These are phyloP conservation scores for Chionoecetes opilio DNA, from an alignment of 1,140 invertebrate genomes.

Conservation along the genomic window DNA sequence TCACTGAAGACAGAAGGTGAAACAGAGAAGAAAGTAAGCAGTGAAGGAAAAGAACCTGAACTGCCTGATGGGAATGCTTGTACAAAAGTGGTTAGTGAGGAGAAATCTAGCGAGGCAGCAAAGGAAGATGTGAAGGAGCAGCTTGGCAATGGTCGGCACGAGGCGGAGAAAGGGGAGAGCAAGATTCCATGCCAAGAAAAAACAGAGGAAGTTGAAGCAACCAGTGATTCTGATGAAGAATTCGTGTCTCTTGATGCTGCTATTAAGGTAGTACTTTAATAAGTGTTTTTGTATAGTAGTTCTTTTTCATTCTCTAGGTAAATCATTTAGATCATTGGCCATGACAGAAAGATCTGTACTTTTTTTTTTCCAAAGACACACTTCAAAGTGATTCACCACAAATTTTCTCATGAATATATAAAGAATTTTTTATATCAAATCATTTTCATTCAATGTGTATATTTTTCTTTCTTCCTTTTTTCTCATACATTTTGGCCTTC, in stretches of 20 bases:
- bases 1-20: background rate
- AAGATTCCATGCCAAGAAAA: background rate
- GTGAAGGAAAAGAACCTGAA: background rate
- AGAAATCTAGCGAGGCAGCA: background rate
- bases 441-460: too few relatives aligned
- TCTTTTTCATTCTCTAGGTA: too few relatives aligned
- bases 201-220: background rate
- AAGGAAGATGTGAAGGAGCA: background rate
- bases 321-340: too few relatives aligned
- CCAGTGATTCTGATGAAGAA: slow-evolving; percentile 10
- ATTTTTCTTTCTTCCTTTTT: too few relatives aligned
- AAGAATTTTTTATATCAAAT: too few relatives aligned
- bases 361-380: too few relatives aligned
- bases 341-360: too few relatives aligned
- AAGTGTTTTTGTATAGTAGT: too few relatives aligned
- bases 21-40: background rate
- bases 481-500: too few relatives aligned
- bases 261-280: slow-evolving; percentile 66
- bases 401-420: too few relatives aligned
- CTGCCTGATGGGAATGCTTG: background rate
- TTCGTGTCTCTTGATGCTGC: slow-evolving; percentile 54
- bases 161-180: background rate
- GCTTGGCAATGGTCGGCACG: background rate
- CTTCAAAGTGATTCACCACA: too few relatives aligned
- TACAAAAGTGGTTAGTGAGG: background rate